These are phyloP conservation scores for Lasiurus cinereus DNA, from an alignment of 2,113 vertebrate genomes.

Conservation along the genomic window DNA sequence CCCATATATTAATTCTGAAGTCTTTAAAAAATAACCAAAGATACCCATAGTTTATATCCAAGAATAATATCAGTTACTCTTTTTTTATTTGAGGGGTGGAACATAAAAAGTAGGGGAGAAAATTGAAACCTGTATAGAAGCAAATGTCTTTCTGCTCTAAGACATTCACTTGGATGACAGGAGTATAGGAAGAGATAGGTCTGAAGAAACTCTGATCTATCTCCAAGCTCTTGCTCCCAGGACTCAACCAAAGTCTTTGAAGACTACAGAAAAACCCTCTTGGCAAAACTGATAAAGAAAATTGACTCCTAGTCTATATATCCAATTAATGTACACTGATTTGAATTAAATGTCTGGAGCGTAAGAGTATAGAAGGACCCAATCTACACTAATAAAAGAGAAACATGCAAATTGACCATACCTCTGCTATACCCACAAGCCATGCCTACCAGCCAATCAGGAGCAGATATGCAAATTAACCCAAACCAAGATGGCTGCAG, in stretches of 20 bases:
- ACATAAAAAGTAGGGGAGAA: background rate
- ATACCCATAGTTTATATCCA: background rate
- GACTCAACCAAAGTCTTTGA: background rate
- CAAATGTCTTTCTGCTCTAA: constrained; percentile 16
- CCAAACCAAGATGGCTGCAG: no score
- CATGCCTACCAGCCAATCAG: no score
- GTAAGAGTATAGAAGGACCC: background rate
- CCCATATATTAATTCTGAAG: background rate
- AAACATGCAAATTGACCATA: no score
- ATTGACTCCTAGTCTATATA: background rate
- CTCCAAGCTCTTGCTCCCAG: background rate
- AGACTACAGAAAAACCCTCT: background rate
- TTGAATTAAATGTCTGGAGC: background rate
- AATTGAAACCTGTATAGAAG: background rate
- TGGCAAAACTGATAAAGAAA: background rate
- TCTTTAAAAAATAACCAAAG: constrained; percentile 14
- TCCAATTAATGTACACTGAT: background rate
- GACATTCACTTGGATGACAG: background rate
- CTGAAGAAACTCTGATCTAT: background rate
- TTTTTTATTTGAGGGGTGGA: background rate
- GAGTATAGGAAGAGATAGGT: background rate
- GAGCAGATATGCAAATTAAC: no score
- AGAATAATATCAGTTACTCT: background rate
- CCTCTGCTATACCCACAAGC: no score
- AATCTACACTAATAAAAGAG: background rate